phyloP scores from a whole-genome alignment of 2,797 vertebrate genomes.

The Emys orbicularis region DNA sequence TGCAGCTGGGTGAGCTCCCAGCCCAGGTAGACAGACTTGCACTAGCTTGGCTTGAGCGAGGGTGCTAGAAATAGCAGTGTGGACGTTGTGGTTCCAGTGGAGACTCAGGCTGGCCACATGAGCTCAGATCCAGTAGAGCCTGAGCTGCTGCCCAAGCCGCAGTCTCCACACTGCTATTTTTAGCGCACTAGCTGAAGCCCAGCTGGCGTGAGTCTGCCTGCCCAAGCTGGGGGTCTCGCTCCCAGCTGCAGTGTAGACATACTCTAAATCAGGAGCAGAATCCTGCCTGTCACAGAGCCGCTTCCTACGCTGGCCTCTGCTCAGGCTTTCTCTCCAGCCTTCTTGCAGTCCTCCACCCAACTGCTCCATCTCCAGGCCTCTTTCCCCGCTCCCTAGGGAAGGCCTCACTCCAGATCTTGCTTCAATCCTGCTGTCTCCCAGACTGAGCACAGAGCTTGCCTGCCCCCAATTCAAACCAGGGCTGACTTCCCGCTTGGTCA shows the following conservation, averaged over 20 bases:
- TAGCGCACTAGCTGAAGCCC: not conserved
- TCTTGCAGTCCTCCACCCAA: not conserved
- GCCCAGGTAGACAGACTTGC: not conserved
- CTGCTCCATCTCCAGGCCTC: not conserved
- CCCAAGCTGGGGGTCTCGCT: not conserved
- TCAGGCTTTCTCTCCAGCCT: not conserved
- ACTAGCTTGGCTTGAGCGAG: not conserved
- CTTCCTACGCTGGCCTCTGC: not conserved
- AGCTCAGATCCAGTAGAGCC: not conserved
- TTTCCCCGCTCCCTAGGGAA: no score
- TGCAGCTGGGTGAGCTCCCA: not conserved
- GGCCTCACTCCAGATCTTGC: not conserved
- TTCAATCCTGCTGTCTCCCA: not conserved
- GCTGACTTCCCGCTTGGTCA: not conserved
- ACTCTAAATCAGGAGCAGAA: not conserved
- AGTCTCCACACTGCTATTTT: not conserved
- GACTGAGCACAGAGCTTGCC: not conserved
- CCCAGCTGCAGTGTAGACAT: not conserved
- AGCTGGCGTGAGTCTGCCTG: no score
- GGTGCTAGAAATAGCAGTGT: not conserved
- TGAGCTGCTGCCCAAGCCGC: not conserved
- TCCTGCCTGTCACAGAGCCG: not conserved
- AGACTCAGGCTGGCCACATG: not conserved
- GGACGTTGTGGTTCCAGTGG: not conserved
- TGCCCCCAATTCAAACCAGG: not conserved